Percentiles rank a stretch among this genome's conserved stretches.
Conservation (phyloP, 2,113 vertebrate species). For the Microtus richardsoni region DNA sequence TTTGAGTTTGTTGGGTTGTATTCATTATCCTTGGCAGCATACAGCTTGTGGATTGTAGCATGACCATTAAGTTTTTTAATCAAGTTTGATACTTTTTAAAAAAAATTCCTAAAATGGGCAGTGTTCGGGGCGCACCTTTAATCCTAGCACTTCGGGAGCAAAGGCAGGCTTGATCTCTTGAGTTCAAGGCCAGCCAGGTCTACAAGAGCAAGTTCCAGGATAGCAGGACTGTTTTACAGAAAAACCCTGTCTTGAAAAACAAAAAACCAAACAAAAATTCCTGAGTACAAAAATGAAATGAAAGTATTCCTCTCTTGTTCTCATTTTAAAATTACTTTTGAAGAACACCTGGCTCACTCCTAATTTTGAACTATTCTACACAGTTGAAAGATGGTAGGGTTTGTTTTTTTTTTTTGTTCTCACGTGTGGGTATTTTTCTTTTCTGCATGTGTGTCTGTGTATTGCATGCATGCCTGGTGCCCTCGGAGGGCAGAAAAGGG, state of each 20-base stretch:
- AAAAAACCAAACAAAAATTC: not conserved
- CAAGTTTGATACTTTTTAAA: not conserved
- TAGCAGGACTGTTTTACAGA: too few species aligned
- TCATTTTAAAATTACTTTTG: slow-evolving; percentile 25
- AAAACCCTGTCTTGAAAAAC: too few species aligned
- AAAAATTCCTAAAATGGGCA: not conserved
- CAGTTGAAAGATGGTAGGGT: not conserved
- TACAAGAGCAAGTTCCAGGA: too few species aligned
- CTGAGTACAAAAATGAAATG: not conserved
- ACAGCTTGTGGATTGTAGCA: not conserved
- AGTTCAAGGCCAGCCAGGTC: too few species aligned
- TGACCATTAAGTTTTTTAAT: not conserved
- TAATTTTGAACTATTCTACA: not conserved
- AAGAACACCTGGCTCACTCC: not conserved
- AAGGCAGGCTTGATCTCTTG: too few species aligned
- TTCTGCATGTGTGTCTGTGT: not conserved
- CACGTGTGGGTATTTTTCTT: not conserved
- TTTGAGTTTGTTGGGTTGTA: not conserved
- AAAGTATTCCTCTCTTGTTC: not conserved
- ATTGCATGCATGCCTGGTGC: not conserved
- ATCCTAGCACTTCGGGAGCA: too few species aligned
- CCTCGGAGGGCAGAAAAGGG: not conserved
- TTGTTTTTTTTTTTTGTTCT: not conserved
- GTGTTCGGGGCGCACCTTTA: too few species aligned
- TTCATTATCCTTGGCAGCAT: not conserved